A percentile compares a stretch with the other conserved stretches of the same genome.
Evolutionary conservation across 2,113 vertebrate species (phyloP).

Genomic region (Sciurus niger): DNA sequence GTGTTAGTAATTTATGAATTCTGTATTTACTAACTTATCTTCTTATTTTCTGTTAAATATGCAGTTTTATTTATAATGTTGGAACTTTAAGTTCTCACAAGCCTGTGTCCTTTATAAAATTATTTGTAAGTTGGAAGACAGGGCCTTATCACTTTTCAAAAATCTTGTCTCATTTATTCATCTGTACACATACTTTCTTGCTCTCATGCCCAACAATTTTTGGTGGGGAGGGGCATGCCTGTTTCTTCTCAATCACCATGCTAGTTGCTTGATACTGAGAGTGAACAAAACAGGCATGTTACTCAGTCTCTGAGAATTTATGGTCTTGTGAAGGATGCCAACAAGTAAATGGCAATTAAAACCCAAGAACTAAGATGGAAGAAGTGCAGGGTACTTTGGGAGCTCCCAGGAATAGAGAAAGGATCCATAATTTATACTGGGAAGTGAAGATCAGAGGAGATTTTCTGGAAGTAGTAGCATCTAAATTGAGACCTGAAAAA

Average conservation of each 20-base stretch:
- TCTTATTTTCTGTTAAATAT: conserved; percentile 63
- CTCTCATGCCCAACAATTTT: background rate
- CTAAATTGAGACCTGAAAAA: background rate
- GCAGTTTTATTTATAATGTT: conserved; percentile 57
- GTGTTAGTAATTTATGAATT: background rate
- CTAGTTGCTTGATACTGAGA: conserved; percentile 18
- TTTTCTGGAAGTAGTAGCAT: background rate
- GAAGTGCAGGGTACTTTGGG: background rate
- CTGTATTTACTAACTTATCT: conserved; percentile 49
- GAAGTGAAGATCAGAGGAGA: background rate
- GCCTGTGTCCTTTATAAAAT: conserved; percentile 33
- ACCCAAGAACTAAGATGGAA: background rate
- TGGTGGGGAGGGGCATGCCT: background rate
- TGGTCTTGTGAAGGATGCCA: background rate
- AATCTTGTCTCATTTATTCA: background rate
- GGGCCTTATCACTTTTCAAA: background rate
- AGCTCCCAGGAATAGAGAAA: background rate
- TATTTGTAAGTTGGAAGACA: background rate
- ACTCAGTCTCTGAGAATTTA: background rate
- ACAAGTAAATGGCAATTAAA: conserved; percentile 6
- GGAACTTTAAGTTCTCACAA: background rate
- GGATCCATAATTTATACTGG: background rate
- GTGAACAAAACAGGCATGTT: conserved; percentile 5
- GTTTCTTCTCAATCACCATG: background rate
- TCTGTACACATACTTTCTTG: background rate